Evolutionary conservation across 1,140 invertebrate genomes (phyloP).

Genomic region (Steinernema feltiae): DNA sequence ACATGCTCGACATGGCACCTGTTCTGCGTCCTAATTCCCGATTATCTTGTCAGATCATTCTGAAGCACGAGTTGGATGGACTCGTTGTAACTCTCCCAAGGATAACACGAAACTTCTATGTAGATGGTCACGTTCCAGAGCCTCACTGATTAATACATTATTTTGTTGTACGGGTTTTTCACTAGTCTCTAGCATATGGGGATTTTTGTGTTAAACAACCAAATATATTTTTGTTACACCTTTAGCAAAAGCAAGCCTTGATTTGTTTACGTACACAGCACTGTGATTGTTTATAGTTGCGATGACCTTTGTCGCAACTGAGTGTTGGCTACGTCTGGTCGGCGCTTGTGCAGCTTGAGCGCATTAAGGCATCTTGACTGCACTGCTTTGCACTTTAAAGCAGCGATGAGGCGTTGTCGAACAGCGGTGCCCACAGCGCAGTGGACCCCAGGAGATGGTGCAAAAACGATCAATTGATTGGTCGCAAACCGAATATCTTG

Average conservation of each 20-base stretch:
- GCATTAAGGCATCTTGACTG: background rate
- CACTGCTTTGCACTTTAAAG: background rate
- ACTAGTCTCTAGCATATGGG: too few species aligned
- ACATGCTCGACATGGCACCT: conserved; percentile 90
- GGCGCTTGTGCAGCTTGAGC: background rate
- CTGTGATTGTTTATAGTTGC: too few species aligned
- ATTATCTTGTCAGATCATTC: conserved; percentile 88
- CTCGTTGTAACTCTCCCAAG: conserved; percentile 77
- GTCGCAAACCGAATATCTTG: background rate
- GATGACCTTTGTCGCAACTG: background rate
- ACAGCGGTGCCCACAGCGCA: background rate
- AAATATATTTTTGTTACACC: too few species aligned
- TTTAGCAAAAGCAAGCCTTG: too few species aligned
- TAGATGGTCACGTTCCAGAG: conserved; percentile 88
- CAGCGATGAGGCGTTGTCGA: background rate
- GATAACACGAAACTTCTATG: conserved; percentile 94
- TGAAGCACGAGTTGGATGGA: conserved; percentile 85
- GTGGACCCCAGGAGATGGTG: background rate
- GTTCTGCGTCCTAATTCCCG: conserved; percentile 91
- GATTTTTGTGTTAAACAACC: too few species aligned
- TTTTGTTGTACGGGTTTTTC: background rate
- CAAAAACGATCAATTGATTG: background rate
- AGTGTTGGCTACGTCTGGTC: background rate
- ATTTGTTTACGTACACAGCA: too few species aligned
- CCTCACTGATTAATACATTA: conserved; percentile 67